Evolutionary conservation across 2,888 invertebrate species (phyloP).

Genomic region (Smittia sp.): DNA sequence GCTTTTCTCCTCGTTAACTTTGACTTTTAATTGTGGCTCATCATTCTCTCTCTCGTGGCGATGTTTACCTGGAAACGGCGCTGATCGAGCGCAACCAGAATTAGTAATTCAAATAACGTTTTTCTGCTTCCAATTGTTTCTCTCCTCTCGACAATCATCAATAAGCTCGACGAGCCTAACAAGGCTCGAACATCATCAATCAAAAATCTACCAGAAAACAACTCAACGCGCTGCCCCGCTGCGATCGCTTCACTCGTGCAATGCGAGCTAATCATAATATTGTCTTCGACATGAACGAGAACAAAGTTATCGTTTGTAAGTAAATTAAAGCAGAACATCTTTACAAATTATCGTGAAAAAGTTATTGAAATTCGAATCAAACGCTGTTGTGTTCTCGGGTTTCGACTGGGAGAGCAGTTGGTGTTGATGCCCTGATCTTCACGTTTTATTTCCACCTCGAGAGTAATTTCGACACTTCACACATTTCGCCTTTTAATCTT

Average conservation of each 20-base stretch:
- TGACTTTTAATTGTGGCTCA: slow-evolving; percentile 2
- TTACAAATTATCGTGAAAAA: slow-evolving; percentile 1
- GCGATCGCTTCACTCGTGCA: slow-evolving; percentile 34
- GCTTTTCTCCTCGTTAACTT: background rate
- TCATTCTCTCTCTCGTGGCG: background rate
- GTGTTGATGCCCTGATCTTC: background rate
- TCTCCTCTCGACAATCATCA: background rate
- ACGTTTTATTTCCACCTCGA: slow-evolving; percentile 2
- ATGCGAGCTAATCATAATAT: slow-evolving; percentile 38
- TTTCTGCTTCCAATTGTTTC: slow-evolving; percentile 9
- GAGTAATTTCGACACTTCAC: slow-evolving; percentile 8
- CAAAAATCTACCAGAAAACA: background rate
- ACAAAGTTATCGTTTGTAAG: background rate
- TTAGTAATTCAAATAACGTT: slow-evolving; percentile 5
- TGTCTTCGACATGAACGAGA: slow-evolving; percentile 12
- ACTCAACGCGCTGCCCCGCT: background rate
- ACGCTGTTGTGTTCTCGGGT: background rate
- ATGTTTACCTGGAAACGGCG: background rate
- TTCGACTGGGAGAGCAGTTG: background rate
- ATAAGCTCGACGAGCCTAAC: background rate
- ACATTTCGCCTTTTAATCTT: slow-evolving; percentile 5
- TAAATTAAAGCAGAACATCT: background rate
- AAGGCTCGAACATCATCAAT: slow-evolving; percentile 7
- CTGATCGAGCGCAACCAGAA: background rate
- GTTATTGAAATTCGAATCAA: slow-evolving; percentile 12